phyloP scores from a whole-genome alignment of 2,888 invertebrate genomes.

The Amaurobius ferox region DNA sequence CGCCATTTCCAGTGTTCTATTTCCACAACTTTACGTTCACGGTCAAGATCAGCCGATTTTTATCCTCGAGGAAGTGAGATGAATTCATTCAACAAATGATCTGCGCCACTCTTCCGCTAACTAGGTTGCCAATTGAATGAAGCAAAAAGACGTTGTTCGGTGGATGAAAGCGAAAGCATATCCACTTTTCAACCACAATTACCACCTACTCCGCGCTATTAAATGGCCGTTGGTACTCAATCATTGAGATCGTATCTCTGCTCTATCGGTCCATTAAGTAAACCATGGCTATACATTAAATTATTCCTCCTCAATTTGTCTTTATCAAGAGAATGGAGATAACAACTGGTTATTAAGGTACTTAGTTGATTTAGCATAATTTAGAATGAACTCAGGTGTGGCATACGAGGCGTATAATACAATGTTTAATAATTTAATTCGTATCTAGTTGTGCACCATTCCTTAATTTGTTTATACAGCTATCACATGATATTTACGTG shows the following conservation, averaged over 20 bases:
- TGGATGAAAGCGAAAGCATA: neutral
- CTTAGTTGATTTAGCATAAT: neutral
- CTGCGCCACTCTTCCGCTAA: conserved; percentile 26
- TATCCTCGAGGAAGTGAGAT: conserved; percentile 22
- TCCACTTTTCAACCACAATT: neutral
- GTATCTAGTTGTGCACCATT: too few species aligned
- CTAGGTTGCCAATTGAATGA: neutral
- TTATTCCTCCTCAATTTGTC: neutral
- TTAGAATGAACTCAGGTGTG: neutral
- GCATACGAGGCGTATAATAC: too few species aligned
- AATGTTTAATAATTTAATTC: too few species aligned
- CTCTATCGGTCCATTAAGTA: neutral
- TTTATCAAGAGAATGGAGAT: neutral
- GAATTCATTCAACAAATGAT: conserved; percentile 27
- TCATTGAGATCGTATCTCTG: neutral
- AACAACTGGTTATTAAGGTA: neutral
- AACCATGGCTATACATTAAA: neutral
- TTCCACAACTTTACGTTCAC: neutral
- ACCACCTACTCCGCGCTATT: conserved; percentile 4
- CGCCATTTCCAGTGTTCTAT: neutral
- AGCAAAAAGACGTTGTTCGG: neutral
- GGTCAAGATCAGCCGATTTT: neutral
- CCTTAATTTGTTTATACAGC: too few species aligned
- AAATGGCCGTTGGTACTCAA: neutral
- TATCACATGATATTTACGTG: too few species aligned